Percentiles rank a stretch among this genome's conserved stretches.
phyloP scores from a whole-genome alignment of 2,797 vertebrate genomes.

The Parauchenoglanis punctatus region DNA sequence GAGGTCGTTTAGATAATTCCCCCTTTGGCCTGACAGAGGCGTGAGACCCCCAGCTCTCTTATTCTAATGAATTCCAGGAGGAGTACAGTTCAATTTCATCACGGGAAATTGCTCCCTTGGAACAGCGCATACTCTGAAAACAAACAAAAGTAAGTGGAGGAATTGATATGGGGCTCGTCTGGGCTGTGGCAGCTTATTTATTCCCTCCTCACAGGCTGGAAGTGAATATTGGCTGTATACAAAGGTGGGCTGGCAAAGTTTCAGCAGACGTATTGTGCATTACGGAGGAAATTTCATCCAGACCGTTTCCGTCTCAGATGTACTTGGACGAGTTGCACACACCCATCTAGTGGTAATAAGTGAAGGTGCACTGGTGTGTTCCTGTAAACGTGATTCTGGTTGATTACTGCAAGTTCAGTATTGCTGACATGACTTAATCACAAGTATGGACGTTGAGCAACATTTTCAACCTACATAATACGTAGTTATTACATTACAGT shows the following conservation, averaged over 20 bases:
- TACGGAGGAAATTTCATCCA: background rate
- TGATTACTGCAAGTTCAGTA: background rate
- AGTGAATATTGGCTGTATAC: slow-evolving; percentile 2
- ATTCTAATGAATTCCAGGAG: slow-evolving; percentile 78
- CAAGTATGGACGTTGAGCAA: background rate
- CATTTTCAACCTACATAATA: background rate
- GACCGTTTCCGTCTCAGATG: slow-evolving; percentile 2
- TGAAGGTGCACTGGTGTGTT: background rate
- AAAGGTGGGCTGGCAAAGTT: slow-evolving; percentile 1
- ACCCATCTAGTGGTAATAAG: slow-evolving; percentile 76
- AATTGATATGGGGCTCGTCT: slow-evolving; percentile 70
- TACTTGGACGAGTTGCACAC: slow-evolving; percentile 48
- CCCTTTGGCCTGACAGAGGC: slow-evolving; percentile 55
- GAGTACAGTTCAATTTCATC: slow-evolving; percentile 74
- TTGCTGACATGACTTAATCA: background rate
- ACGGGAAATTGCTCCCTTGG: slow-evolving; percentile 74
- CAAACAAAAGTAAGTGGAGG: slow-evolving; percentile 75
- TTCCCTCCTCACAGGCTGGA: slow-evolving; percentile 8
- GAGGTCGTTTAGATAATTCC: slow-evolving; percentile 57
- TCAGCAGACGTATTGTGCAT: background rate
- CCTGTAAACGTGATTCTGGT: background rate
- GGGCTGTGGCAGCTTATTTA: slow-evolving; percentile 30
- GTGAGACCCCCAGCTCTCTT: slow-evolving; percentile 60
- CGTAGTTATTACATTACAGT: too few species aligned
- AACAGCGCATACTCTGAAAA: slow-evolving; percentile 69